A percentile compares a stretch with the other conserved stretches of the same genome.
Conservation (phyloP, 2,113 vertebrate genomes). For the Sula dactylatra region DNA sequence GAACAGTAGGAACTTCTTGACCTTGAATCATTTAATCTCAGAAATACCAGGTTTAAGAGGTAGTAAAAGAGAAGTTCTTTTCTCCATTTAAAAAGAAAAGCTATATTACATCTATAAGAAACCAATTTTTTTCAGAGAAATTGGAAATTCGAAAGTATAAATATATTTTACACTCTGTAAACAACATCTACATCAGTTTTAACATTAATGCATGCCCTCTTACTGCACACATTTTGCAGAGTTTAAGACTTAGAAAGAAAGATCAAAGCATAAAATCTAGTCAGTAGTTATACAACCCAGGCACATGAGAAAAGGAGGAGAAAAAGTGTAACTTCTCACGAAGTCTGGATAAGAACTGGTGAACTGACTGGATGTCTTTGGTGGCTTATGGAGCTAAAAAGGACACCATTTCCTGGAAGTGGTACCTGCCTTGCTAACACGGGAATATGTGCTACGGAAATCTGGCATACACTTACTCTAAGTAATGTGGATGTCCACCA, state of each 20-base stretch:
- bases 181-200: neutral
- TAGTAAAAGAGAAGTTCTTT: neutral
- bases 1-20: neutral
- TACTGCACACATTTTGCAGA: neutral
- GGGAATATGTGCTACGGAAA: neutral
- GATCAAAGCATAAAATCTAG: neutral
- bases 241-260: neutral
- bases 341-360: neutral
- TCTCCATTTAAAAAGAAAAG: neutral
- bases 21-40: neutral
- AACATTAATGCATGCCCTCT: neutral
- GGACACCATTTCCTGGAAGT: neutral
- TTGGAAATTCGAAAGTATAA: neutral
- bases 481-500: neutral
- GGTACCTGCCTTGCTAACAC: neutral
- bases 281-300: neutral
- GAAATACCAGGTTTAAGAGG: neutral
- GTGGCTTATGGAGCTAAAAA: neutral
- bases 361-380: neutral
- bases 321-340: neutral
- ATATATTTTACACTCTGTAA: neutral
- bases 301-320: neutral
- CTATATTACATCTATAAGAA: neutral
- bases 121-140: neutral
- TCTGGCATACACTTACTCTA: neutral